A percentile compares a stretch with the other conserved stretches of the same genome.
Evolutionary conservation across 2,797 vertebrate genomes (phyloP).

Genomic region (Parauchenoglanis punctatus): DNA sequence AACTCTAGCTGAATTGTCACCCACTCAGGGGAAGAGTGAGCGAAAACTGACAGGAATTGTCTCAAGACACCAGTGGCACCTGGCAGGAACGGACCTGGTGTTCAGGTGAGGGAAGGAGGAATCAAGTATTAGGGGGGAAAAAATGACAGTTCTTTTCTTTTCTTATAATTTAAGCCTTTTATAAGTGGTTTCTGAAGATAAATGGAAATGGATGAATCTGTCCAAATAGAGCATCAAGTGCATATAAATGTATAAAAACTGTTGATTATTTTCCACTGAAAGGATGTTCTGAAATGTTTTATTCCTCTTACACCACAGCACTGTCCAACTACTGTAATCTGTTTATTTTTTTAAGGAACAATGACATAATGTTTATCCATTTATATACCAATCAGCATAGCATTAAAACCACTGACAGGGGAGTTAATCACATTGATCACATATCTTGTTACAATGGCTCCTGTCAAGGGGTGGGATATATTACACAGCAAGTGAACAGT

Average conservation of each 20-base stretch:
- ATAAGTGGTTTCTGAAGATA: background rate
- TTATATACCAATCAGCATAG: no score
- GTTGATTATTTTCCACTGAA: background rate
- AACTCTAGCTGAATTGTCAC: constrained; percentile 29
- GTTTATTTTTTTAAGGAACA: background rate
- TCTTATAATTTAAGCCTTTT: background rate
- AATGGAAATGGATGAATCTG: background rate
- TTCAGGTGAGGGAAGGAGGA: background rate
- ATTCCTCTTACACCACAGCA: background rate
- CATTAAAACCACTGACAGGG: no score
- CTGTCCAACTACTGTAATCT: background rate
- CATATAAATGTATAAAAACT: background rate
- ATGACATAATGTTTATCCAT: background rate
- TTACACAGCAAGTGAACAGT: no score
- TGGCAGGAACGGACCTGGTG: background rate
- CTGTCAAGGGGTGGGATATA: no score
- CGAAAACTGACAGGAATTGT: constrained; percentile 18
- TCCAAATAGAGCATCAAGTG: background rate
- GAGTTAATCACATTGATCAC: no score
- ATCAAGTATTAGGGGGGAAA: background rate
- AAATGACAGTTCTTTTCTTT: background rate
- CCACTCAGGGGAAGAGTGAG: constrained; percentile 10
- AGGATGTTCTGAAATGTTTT: background rate
- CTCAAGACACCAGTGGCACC: background rate
- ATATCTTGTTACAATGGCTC: no score